Percentiles rank a stretch among this genome's conserved stretches.
These are phyloP conservation scores for Drosophila robusta DNA, from an alignment of 2,888 invertebrate genomes.

Conservation along the genomic window DNA sequence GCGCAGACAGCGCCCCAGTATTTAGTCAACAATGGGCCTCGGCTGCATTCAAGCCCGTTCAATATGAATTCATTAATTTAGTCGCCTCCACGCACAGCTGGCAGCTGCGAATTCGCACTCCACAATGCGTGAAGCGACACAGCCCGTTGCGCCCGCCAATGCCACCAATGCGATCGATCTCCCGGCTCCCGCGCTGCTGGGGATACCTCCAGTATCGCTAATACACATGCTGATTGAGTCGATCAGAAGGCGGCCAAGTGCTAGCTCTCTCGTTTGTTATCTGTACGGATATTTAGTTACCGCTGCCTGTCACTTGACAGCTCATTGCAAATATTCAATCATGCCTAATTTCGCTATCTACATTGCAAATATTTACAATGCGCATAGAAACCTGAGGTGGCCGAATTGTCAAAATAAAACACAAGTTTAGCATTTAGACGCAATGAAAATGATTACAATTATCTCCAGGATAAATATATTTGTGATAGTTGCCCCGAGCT, in stretches of 20 bases:
- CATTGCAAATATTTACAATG: neutral
- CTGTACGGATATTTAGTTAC: too few relatives aligned
- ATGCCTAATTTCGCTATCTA: too few relatives aligned
- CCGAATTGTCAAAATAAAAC: neutral
- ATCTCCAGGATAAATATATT: too few relatives aligned
- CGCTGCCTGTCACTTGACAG: too few relatives aligned
- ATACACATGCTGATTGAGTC: too few relatives aligned
- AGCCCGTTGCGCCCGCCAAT: constrained; percentile 17
- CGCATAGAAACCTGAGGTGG: neutral
- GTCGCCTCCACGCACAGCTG: constrained; percentile 17
- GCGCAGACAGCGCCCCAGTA: constrained; percentile 56
- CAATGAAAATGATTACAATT: too few relatives aligned
- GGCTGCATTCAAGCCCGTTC: constrained; percentile 40
- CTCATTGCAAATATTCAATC: too few relatives aligned
- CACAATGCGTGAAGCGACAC: constrained; percentile 58
- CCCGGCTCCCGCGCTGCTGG: neutral
- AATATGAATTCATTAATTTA: constrained; percentile 74
- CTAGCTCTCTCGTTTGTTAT: neutral
- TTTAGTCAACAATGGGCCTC: constrained; percentile 51
- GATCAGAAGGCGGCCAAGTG: neutral
- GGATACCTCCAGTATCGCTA: neutral
- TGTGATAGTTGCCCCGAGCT: too few relatives aligned
- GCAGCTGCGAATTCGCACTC: constrained; percentile 55
- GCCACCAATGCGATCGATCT: constrained; percentile 3
- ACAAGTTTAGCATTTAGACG: neutral